phyloP scores from a whole-genome alignment of 1,140 invertebrate genomes.

The Trachymyrmex cornetzi region DNA sequence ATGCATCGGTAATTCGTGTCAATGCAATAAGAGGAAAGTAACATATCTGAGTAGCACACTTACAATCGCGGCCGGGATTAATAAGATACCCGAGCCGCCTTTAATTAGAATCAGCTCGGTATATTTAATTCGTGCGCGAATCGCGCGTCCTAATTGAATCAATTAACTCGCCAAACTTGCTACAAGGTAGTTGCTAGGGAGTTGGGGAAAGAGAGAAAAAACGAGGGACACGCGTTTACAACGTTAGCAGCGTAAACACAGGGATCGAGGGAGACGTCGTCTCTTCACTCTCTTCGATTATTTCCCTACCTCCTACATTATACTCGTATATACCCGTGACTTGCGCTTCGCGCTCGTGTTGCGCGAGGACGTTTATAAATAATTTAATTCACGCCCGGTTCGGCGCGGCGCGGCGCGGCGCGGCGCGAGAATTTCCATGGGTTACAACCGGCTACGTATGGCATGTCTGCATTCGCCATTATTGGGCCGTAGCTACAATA shows the following conservation, averaged over 20 bases:
- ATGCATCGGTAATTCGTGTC: conserved; percentile 13
- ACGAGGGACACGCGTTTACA: conserved; percentile 39
- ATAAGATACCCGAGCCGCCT: conserved; percentile 58
- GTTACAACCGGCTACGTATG: conserved; percentile 38
- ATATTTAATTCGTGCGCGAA: conserved; percentile 73
- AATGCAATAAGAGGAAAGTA: not conserved
- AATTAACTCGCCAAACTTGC: conserved; percentile 79
- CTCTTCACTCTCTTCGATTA: conserved; percentile 40
- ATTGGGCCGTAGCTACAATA: conserved; percentile 64
- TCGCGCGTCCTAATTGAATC: conserved; percentile 76
- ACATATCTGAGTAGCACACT: conserved; percentile 15
- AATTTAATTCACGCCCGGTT: conserved; percentile 76
- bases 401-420: not conserved
- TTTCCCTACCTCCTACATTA: not conserved
- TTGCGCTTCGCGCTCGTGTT: conserved; percentile 13
- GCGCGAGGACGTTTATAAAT: conserved; percentile 75
- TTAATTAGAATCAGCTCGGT: conserved; percentile 76
- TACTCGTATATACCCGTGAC: too few relatives aligned
- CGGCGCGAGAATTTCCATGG: conserved; percentile 26
- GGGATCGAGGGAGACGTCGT: not conserved
- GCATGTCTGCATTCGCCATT: conserved; percentile 41
- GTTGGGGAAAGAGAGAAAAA: not conserved
- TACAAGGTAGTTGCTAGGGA: conserved; percentile 51
- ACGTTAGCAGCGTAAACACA: conserved; percentile 37
- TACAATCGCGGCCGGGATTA: conserved; percentile 18